A percentile compares a stretch with the other conserved stretches of the same genome.
Conservation (phyloP, 2,113 vertebrate species). For the Hypanus sabinus region DNA sequence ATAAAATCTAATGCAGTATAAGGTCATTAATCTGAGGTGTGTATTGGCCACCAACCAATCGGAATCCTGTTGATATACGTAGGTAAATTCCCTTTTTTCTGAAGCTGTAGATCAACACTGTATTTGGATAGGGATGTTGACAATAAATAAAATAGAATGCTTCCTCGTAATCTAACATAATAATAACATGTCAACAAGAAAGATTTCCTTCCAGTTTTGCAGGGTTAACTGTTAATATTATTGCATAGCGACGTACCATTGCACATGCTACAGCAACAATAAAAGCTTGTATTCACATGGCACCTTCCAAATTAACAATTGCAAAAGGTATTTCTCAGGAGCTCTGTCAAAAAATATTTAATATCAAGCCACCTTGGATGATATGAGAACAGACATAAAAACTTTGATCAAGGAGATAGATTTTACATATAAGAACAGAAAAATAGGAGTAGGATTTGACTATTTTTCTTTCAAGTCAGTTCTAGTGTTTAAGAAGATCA, state of each 20-base stretch:
- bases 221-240: not conserved
- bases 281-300: no score
- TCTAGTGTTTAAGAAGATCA: no score
- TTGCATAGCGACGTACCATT: not conserved
- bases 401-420: no score
- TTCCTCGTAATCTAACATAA: not conserved
- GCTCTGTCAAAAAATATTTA: no score
- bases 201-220: not conserved
- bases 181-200: not conserved
- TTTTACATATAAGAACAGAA: no score
- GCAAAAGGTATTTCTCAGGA: no score
- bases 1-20: not conserved
- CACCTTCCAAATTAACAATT: no score
- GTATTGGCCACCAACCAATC: not conserved
- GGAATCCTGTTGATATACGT: not conserved
- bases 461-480: no score
- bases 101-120: not conserved
- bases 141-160: not conserved
- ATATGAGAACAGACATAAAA: no score
- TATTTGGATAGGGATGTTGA: not conserved
- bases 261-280: not conserved
- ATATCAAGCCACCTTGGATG: no score
- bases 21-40: not conserved
- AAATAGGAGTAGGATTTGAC: no score
- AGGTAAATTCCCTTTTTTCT: not conserved